phyloP scores from a whole-genome alignment of 2,888 invertebrate species.

The Drosophila gaucha region DNA sequence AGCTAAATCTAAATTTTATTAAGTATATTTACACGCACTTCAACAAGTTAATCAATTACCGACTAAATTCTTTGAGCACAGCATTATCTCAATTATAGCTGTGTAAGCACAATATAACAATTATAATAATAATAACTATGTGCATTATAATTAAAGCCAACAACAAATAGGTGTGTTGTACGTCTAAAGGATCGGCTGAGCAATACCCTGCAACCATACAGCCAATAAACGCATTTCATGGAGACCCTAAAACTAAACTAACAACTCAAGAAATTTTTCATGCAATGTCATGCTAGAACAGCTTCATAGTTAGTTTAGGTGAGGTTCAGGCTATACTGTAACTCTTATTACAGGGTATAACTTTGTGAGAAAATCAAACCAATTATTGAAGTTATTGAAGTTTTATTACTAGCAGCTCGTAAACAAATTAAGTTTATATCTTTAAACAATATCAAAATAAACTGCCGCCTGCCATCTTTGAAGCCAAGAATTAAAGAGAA shows the following conservation, averaged over 20 bases:
- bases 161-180: neutral
- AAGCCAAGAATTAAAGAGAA: constrained; percentile 4
- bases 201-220: constrained; percentile 7
- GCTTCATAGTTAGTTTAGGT: too few species aligned
- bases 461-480: constrained; percentile 5
- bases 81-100: constrained; percentile 21
- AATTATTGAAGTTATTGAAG: constrained; percentile 22
- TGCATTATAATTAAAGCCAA: constrained; percentile 5
- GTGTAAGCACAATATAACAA: too few species aligned
- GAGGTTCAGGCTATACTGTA: too few species aligned
- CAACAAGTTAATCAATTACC: neutral
- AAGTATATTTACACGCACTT: neutral
- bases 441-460: constrained; percentile 15
- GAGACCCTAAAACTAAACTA: neutral
- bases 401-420: constrained; percentile 42
- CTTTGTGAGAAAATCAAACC: constrained; percentile 15
- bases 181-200: neutral
- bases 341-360: constrained; percentile 5
- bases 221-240: too few species aligned
- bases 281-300: neutral
- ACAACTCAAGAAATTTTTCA: too few species aligned
- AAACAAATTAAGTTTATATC: constrained; percentile 47
- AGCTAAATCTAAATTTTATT: neutral
- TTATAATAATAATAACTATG: constrained; percentile 4
- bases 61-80: constrained; percentile 1